Base-by-base conservation (phyloP, 2,888 invertebrate species). In the Biston betularia region DNA sequence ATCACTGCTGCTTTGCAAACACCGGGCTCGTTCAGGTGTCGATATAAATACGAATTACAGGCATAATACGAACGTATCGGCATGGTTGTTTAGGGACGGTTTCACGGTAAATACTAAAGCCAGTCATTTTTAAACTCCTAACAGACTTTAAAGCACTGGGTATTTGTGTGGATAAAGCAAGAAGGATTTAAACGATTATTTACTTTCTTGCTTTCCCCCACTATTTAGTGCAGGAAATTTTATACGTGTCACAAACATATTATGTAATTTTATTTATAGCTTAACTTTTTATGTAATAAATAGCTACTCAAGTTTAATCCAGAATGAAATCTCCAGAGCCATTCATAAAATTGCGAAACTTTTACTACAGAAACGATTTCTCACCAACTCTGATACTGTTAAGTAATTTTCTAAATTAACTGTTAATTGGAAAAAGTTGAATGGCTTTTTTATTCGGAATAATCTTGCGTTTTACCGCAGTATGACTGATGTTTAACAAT, bases 1-100 rank as follows among this genome's bases (percentile, higher is more conserved):
- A 82, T 83, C 81, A 75, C 76, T 78, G 75, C 72, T 69, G 76
- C 75, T 77, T 71, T 61, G 71, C 71, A 77, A 83, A 80, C 77
- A 76, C 57, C 62, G 65, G 45, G 65, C 65, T 69, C 69, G 69
- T 71, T 77, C 69, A 69, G 74, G 72, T 72, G 73, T 65, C 71
- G 74, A 61, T 63, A 57, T 56, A 64, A 49, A 69, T 65, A 63
- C 64, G 68, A 67, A 46, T 48, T 46, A 57, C 7, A 67, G 42
- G 56, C 50, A 42, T 58, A 48, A 56, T 54, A 63, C 64, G 66
- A 69, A 67, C 55, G 65, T 45, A 49, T 61, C 44, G 52, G 33
- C 42, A 38, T n/a, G 53, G 53, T 52, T 57, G 14, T 52, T 38
- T 55, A 49, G n/a, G 44, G 10, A 57, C 50, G 44, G 34, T 55